Conservation (phyloP, 2,113 vertebrate genomes). For the Otolemur garnettii region DNA sequence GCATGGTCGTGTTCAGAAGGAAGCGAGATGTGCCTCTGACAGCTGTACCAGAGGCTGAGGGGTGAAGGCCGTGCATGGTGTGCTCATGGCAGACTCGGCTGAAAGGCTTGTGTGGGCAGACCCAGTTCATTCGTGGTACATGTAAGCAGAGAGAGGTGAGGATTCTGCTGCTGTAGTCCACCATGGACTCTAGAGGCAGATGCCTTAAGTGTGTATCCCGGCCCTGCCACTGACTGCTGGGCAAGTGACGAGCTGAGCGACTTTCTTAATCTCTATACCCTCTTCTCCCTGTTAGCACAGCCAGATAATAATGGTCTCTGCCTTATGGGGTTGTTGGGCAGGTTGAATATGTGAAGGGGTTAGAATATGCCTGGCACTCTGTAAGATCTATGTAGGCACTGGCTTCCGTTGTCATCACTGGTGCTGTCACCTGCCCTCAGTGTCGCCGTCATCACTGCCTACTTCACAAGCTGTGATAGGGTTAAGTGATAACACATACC, state of each 20-base stretch:
- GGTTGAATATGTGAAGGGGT: not conserved
- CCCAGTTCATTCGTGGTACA: accelerated
- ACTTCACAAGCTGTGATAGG: no score
- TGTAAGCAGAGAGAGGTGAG: no score
- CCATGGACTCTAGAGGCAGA: not conserved
- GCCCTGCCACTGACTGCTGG: not conserved
- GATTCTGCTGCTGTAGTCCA: not conserved
- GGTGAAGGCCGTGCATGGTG: accelerated
- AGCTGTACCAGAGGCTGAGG: not conserved
- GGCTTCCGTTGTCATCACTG: not conserved
- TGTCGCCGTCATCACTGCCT: accelerated
- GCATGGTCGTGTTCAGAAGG: not conserved
- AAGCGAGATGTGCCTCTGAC: not conserved
- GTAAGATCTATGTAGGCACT: accelerated
- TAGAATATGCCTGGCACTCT: not conserved
- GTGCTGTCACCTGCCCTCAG: not conserved
- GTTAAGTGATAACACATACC: accelerated
- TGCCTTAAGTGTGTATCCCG: not conserved
- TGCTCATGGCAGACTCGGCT: accelerated
- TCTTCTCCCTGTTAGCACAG: not conserved
- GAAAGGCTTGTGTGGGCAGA: accelerated
- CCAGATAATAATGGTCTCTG: accelerated
- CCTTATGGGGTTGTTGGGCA: accelerated
- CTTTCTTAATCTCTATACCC: not conserved
- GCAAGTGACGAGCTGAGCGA: not conserved